Evolutionary conservation across 2,888 invertebrate species (phyloP), one percentile per base, ranked within the genome.

Genomic region (Troides helena): DNA sequence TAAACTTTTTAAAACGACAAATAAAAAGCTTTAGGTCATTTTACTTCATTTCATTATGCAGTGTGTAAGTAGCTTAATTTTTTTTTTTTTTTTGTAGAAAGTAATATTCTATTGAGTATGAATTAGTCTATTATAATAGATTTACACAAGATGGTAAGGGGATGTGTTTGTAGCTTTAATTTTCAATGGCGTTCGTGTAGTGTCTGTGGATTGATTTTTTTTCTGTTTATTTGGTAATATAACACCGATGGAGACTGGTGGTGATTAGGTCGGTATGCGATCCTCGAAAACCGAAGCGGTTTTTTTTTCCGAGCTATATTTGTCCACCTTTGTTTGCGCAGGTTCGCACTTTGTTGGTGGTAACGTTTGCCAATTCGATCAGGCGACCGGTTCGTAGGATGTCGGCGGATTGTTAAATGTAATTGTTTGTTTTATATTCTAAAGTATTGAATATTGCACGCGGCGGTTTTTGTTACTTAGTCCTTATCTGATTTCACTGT

Each of bases 311-410:
- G 7, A 7, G 5, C 39, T 39, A 10, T 87, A 82, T 88, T 88
- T 86, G 78, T 80, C 78, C 86, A 87, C 84, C 86, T 87, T 86
- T 81, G 80, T 77, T 72, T 72, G 77, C 77, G 67, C 69, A 68
- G 72, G 64, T 71, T 69, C 60, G 50, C 68, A 7, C 63, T 60
- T 60, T 67, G 30, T 2, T 30, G 30, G 30, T 30, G 30, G 43
- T n/a, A 61, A 62, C 71, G 65, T 72, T 74, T 75, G 74, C 74
- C 63, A 70, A 73, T 72, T 72, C 71, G 59, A 30, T 62, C 30
- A 21, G 7, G 57, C 68, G 65, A 43, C 36, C 30, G 62, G 69
- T 61, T 39, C 58, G 68, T 68, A 58, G 73, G 68, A 69, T 72
- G 71, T 73, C 57, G 65, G 68, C 30, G 62, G 18, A 64, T 66